Evolutionary conservation across 2,888 invertebrate genomes (phyloP).

Genomic region (Sinodicranocentrus sp.): DNA sequence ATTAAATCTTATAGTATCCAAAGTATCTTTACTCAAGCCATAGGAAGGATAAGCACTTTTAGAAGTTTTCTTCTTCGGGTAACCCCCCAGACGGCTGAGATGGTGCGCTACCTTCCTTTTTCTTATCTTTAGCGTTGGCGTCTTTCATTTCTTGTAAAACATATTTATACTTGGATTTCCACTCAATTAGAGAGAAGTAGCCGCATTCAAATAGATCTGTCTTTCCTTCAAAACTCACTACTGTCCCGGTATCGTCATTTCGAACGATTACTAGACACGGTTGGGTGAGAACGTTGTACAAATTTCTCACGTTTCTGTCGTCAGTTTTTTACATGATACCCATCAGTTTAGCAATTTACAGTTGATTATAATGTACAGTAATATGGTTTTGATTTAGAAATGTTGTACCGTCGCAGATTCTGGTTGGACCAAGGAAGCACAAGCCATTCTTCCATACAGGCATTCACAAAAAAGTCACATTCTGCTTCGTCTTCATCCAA

Average conservation of each 20-base stretch:
- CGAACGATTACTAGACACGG: constrained; percentile 68
- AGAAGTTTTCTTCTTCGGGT: too few species aligned
- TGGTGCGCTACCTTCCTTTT: too few species aligned
- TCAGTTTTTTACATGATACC: too few species aligned
- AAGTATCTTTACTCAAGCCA: too few species aligned
- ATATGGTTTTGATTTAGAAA: neutral
- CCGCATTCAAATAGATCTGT: constrained; percentile 72
- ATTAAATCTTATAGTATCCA: too few species aligned
- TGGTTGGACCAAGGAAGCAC: constrained; percentile 71
- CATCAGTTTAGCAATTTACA: too few species aligned
- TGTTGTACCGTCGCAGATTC: constrained; percentile 45
- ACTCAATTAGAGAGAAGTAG: constrained; percentile 66
- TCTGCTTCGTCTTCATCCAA: constrained; percentile 73
- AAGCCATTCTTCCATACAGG: constrained; percentile 71
- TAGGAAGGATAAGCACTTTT: too few species aligned
- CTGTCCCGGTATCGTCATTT: constrained; percentile 67
- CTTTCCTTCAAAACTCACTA: constrained; percentile 71
- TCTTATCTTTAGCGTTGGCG: neutral
- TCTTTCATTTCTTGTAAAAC: constrained; percentile 38
- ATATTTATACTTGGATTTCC: constrained; percentile 65
- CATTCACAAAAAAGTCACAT: constrained; percentile 68
- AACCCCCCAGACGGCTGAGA: too few species aligned
- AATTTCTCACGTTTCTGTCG: constrained; percentile 63
- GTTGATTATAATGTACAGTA: too few species aligned
- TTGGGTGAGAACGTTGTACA: constrained; percentile 66